Evolutionary conservation across 2,888 invertebrate species (phyloP).

Genomic region (Bellardia pandia): DNA sequence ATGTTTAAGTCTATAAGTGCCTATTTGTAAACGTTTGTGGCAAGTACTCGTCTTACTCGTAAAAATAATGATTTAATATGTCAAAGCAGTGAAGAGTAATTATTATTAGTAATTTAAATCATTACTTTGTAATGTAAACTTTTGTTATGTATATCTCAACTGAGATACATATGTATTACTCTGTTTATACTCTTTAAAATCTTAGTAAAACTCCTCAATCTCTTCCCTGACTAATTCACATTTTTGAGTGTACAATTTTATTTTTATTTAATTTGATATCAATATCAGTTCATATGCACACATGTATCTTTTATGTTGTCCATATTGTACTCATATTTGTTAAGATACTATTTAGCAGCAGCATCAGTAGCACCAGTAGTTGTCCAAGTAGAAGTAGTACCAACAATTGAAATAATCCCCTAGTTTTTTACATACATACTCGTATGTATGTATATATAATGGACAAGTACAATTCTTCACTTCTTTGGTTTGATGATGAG

Average conservation of each 20-base stretch:
- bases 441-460: neutral
- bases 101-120: too few species aligned
- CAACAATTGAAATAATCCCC: conserved; percentile 51
- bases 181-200: too few species aligned
- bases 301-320: conserved; percentile 30
- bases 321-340: conserved; percentile 47
- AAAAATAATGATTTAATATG: too few species aligned
- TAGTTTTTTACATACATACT: neutral
- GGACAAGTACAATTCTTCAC: conserved; percentile 38
- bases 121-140: too few species aligned
- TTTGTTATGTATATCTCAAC: too few species aligned
- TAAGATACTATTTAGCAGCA: conserved; percentile 30
- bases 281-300: conserved; percentile 52
- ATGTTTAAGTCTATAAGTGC: too few species aligned
- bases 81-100: too few species aligned
- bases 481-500: conserved; percentile 15
- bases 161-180: too few species aligned
- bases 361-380: conserved; percentile 6
- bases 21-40: too few species aligned
- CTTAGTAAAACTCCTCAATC: neutral
- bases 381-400: neutral
- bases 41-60: too few species aligned
- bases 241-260: conserved; percentile 22
- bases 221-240: neutral
- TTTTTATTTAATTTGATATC: conserved; percentile 62